These are phyloP conservation scores for Chrysoperla carnea DNA, from an alignment of 1,140 invertebrate genomes.

Conservation along the genomic window DNA sequence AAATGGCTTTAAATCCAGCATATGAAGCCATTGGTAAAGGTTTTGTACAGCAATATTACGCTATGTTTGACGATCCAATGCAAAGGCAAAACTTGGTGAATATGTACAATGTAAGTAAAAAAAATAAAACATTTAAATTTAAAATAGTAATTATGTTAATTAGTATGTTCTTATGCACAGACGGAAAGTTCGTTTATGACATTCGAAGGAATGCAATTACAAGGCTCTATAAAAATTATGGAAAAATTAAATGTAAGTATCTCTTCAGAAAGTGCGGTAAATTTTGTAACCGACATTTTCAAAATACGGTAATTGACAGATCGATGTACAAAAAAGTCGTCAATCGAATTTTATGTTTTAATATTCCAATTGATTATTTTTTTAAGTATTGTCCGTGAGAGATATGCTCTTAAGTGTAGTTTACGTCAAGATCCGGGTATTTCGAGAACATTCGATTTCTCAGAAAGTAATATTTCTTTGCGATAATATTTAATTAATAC, in stretches of 20 bases:
- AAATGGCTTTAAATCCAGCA: slow-evolving; percentile 71
- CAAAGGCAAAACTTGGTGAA: slow-evolving; percentile 64
- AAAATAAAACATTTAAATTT: background rate
- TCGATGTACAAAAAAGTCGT: too few species aligned
- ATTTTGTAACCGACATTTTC: too few species aligned
- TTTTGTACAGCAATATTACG: slow-evolving; percentile 87
- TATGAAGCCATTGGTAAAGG: slow-evolving; percentile 84
- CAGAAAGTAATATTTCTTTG: too few species aligned
- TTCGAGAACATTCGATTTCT: too few species aligned
- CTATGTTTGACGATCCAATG: slow-evolving; percentile 70
- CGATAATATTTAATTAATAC: too few species aligned
- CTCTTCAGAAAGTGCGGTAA: background rate
- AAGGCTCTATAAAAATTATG: slow-evolving; percentile 83
- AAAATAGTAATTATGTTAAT: background rate
- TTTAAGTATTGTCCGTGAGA: too few species aligned
- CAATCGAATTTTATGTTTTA: too few species aligned
- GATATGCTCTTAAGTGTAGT: too few species aligned
- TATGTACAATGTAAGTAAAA: slow-evolving; percentile 78
- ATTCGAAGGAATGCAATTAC: slow-evolving; percentile 82
- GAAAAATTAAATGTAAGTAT: slow-evolving; percentile 78
- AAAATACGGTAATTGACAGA: too few species aligned
- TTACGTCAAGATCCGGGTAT: too few species aligned
- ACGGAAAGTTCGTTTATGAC: slow-evolving; percentile 85
- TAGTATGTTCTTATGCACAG: slow-evolving; percentile 31
- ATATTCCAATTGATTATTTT: too few species aligned